Base-by-base conservation (phyloP, 2,113 vertebrate genomes). In the Sisor rabdophorus region DNA sequence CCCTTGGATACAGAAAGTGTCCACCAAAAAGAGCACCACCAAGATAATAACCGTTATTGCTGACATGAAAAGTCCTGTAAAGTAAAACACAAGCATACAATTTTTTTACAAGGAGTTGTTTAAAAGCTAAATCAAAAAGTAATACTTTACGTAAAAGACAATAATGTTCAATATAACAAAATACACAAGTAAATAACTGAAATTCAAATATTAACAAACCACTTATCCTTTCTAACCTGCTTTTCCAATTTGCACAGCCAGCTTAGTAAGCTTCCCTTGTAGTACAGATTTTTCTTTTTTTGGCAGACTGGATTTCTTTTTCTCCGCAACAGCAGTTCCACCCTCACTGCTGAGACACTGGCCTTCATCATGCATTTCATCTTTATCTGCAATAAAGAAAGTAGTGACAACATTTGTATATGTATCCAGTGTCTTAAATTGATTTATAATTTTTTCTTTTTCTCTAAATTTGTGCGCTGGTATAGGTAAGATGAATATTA, bases 241-340 rank as follows among this genome's bases (percentile, higher is more conserved):
- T 98, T 98, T 97, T 81, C 97, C 97, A 79, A 99, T 98, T 89
- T 98, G 96, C 79, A 98, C 94, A 2, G 97, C 97, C 0, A 99
- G 84, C 77, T 98, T 97, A 63, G 96, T 99, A 55, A 99, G 94
- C 85, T 99, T 99, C 53, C 97, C 97, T 84, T 99, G 97, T 69
- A 99, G 93, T 84, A 99, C 97, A 0, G 97, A 99, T 85, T 98
- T 99, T 80, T 99, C 97, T 86, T 98, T 99, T 90, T 98, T 98
- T 84, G 94, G 92, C 79, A 94, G 83, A 75, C 91, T 95, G 79
- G 91, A 75, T 89, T 95, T 96, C 90, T 95, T 98, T 86, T 96
- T 96, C 77, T 93, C 91, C 79, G 93, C 93, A 76, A 88, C 91
- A 80, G 95, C 94, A 40, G 68, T 87, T 59, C 88, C 93, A n/a